Evolutionary conservation across 2,113 vertebrate species (phyloP).

Genomic region (Euleptes europaea): DNA sequence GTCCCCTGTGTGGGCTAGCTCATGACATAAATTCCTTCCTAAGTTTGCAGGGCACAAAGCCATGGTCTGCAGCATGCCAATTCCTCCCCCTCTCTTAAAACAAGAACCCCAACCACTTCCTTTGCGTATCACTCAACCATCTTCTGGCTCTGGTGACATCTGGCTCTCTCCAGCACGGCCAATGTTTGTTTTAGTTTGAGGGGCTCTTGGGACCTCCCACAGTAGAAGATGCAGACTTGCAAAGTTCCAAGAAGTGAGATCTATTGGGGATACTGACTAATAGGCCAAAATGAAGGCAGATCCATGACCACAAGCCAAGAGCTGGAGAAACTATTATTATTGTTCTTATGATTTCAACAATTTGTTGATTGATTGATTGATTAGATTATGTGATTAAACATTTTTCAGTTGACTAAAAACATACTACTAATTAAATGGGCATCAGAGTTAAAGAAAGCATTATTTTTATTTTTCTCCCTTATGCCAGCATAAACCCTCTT

Average conservation of each 20-base stretch:
- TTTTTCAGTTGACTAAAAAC: too few species aligned
- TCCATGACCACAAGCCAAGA: neutral
- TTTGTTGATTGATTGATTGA: too few species aligned
- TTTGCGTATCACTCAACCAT: neutral
- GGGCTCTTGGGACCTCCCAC: neutral
- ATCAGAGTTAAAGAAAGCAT: too few species aligned
- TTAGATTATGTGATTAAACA: too few species aligned
- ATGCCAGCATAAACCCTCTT: too few species aligned
- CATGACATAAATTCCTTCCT: slow-evolving; percentile 57
- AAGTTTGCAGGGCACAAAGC: slow-evolving; percentile 44
- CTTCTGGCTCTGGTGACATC: neutral
- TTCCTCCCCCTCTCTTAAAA: neutral
- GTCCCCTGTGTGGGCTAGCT: slow-evolving; percentile 25
- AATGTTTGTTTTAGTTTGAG: neutral
- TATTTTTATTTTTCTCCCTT: too few species aligned
- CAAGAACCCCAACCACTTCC: neutral
- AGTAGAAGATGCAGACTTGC: neutral
- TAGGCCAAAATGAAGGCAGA: neutral
- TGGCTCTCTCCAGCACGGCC: slow-evolving; percentile 26
- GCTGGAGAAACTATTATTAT: too few species aligned
- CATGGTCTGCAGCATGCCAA: neutral
- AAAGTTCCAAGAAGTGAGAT: neutral
- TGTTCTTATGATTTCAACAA: too few species aligned
- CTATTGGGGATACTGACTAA: neutral
- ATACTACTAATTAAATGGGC: too few species aligned